Evolutionary conservation across 2,888 invertebrate species (phyloP).

Genomic region (Octonoba sinensis): DNA sequence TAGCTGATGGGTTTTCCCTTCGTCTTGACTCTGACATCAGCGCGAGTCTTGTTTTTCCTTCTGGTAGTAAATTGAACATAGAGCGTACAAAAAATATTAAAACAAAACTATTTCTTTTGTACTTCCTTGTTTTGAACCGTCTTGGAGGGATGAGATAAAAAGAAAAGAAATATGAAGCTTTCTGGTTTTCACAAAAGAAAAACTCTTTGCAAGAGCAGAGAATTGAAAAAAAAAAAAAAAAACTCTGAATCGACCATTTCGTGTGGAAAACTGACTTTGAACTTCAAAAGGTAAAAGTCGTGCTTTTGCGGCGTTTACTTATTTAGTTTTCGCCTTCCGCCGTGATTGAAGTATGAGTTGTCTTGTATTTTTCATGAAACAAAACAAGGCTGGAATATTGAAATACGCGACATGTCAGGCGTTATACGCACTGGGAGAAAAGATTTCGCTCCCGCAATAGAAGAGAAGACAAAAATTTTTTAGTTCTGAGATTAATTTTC

Average conservation of each 20-base stretch:
- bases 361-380: slow-evolving; percentile 2
- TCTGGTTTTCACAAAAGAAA: slow-evolving; percentile 6
- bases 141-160: background rate
- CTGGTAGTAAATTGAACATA: slow-evolving; percentile 13
- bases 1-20: background rate
- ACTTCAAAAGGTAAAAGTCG: slow-evolving; percentile 15
- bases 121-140: slow-evolving; percentile 21
- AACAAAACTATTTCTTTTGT: slow-evolving; percentile 19
- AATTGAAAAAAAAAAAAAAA: slow-evolving; percentile 12
- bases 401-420: background rate
- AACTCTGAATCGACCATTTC: slow-evolving; percentile 19
- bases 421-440: no score
- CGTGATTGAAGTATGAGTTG: background rate
- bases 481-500: no score
- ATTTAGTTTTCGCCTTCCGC: slow-evolving; percentile 16
- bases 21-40: slow-evolving; percentile 13
- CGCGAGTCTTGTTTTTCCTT: slow-evolving; percentile 8
- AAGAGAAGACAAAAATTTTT: no score
- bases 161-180: slow-evolving; percentile 12
- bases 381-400: slow-evolving; percentile 1
- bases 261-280: slow-evolving; percentile 26
- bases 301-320: slow-evolving; percentile 2
- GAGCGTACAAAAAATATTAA: slow-evolving; percentile 21
- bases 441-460: no score
- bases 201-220: background rate